These are phyloP conservation scores for Lampris megalopsis DNA, from an alignment of 2,113 vertebrate genomes.

Conservation along the genomic window DNA sequence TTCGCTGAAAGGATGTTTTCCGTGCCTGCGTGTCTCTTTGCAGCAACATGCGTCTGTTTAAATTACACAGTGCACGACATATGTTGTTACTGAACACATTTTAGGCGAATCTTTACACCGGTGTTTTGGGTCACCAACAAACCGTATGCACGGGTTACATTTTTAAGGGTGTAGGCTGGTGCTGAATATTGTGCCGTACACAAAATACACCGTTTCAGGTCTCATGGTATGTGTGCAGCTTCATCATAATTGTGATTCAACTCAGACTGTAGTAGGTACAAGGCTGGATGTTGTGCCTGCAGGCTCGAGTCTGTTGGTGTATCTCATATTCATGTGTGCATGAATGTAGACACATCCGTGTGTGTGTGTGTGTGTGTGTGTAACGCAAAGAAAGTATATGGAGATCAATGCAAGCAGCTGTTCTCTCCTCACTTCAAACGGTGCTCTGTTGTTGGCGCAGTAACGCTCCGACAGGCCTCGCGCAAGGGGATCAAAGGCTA, in stretches of 20 bases:
- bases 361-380: slow-evolving; percentile 22
- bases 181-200: too few relatives aligned
- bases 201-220: too few relatives aligned
- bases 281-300: slow-evolving; percentile 59
- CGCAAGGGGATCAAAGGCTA: slow-evolving; percentile 79
- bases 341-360: slow-evolving; percentile 55
- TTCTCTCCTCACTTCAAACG: slow-evolving; percentile 79
- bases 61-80: too few relatives aligned
- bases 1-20: too few relatives aligned
- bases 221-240: neutral
- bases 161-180: neutral
- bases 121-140: too few relatives aligned
- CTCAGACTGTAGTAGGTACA: slow-evolving; percentile 23
- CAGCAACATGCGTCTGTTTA: too few relatives aligned
- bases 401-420: slow-evolving; percentile 83
- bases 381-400: slow-evolving; percentile 71
- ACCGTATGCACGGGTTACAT: too few relatives aligned
- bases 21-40: too few relatives aligned
- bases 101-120: too few relatives aligned
- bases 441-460: slow-evolving; percentile 74
- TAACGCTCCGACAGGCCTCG: slow-evolving; percentile 72
- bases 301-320: slow-evolving; percentile 37
- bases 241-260: slow-evolving; percentile 7
- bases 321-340: neutral
- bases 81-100: too few relatives aligned